Conservation (phyloP, 2,797 vertebrate genomes). For the Peromyscus aztecus region DNA sequence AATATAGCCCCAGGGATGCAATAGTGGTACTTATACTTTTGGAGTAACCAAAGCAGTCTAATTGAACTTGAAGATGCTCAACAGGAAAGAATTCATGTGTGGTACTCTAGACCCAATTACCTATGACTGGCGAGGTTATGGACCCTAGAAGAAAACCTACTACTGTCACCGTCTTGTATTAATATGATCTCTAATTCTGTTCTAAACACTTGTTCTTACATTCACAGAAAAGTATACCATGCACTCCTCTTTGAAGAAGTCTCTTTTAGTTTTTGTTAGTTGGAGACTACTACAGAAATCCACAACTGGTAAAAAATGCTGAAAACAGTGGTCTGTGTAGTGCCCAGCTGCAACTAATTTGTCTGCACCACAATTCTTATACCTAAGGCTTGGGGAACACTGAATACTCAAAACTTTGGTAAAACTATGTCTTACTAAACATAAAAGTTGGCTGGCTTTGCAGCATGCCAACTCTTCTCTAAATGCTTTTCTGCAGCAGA, state of each 20-base stretch:
- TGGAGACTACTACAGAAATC: background rate
- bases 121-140: accelerated
- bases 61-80: background rate
- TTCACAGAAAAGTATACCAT: no score
- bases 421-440: background rate
- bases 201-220: background rate
- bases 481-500: background rate
- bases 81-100: no score
- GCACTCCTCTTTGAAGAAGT: background rate
- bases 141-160: background rate
- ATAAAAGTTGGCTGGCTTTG: background rate
- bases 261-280: background rate
- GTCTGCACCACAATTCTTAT: background rate
- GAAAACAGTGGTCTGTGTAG: background rate
- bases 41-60: background rate
- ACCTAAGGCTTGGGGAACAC: background rate
- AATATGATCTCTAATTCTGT: background rate
- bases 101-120: background rate
- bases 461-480: background rate
- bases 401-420: background rate
- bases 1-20: background rate
- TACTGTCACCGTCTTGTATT: background rate
- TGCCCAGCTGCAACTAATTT: no score
- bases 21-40: background rate
- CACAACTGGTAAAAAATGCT: background rate